phyloP scores from a whole-genome alignment of 2,797 vertebrate species.

The Notoglanidium macrostoma region DNA sequence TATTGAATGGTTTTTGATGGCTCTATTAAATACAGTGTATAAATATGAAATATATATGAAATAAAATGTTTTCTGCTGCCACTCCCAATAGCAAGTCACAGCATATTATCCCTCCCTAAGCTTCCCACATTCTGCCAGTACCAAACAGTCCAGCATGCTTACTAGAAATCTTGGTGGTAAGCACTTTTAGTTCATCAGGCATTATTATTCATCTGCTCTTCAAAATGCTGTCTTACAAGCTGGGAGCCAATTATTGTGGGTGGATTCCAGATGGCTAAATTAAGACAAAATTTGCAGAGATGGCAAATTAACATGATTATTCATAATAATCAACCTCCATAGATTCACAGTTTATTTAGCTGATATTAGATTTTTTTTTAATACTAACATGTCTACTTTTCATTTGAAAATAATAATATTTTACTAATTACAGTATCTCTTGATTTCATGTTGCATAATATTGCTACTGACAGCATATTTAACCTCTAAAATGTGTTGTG shows the following conservation, averaged over 20 bases:
- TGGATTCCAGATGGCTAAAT: slow-evolving; percentile 15
- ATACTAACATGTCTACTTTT: neutral
- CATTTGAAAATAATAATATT: neutral
- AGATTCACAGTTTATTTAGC: slow-evolving; percentile 1
- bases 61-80: neutral
- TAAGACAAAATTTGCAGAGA: neutral
- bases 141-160: neutral
- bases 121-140: neutral
- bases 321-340: neutral
- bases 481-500: neutral
- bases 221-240: neutral
- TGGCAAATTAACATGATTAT: slow-evolving; percentile 20
- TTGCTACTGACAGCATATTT: neutral
- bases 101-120: neutral
- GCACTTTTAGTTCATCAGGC: neutral
- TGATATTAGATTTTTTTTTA: neutral
- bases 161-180: neutral
- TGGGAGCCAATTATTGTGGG: neutral
- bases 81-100: neutral
- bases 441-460: neutral
- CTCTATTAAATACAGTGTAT: neutral
- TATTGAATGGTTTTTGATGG: neutral
- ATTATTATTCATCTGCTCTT: neutral
- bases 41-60: neutral
- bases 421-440: neutral